These are phyloP conservation scores for Hyppa rectilinea DNA, from an alignment of 2,888 invertebrate species.

Conservation along the genomic window DNA sequence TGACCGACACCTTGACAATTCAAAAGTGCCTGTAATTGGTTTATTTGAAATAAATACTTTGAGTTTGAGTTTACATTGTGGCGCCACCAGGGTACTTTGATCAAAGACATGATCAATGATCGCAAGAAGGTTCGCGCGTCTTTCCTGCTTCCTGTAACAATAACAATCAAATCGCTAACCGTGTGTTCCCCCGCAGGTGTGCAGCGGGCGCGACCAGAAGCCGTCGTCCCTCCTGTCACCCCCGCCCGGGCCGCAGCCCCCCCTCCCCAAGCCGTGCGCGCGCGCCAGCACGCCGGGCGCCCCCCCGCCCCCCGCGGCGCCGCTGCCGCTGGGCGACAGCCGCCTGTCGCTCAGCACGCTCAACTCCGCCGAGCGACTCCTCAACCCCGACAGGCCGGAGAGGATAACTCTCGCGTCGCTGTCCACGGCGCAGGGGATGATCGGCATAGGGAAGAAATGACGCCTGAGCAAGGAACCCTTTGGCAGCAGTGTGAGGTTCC, in stretches of 20 bases:
- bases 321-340: constrained; percentile 64
- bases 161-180: no score
- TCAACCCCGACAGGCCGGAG: constrained; percentile 72
- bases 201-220: constrained; percentile 88
- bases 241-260: constrained; percentile 78
- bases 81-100: no score
- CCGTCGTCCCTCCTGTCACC: constrained; percentile 83
- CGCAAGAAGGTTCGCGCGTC: no score
- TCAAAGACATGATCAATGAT: no score
- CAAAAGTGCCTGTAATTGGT: no score
- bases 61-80: no score
- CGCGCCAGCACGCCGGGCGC: constrained; percentile 81
- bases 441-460: constrained; percentile 89
- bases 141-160: no score
- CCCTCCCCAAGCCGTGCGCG: constrained; percentile 78
- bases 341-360: constrained; percentile 78
- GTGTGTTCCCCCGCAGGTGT: constrained; percentile 76
- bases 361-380: constrained; percentile 74
- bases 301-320: constrained; percentile 57
- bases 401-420: constrained; percentile 82
- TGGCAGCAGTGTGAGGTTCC: constrained; percentile 73
- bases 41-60: no score
- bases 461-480: constrained; percentile 80
- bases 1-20: no score
- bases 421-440: constrained; percentile 84